These are phyloP conservation scores for Alcis repandata DNA, from an alignment of 2,888 invertebrate species.

Conservation along the genomic window DNA sequence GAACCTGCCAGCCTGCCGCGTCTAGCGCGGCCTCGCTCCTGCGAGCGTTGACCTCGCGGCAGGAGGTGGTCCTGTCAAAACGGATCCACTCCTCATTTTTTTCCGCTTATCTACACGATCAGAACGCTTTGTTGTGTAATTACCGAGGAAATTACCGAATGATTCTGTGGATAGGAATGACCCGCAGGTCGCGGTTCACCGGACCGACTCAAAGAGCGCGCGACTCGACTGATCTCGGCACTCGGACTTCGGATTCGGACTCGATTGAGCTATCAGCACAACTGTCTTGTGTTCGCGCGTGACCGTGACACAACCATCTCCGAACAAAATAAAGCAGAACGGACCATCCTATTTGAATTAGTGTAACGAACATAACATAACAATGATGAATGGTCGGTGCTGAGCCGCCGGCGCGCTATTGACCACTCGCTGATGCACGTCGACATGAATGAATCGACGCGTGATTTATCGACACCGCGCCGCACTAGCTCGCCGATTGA, in stretches of 20 bases:
- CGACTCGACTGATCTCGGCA: constrained; percentile 23
- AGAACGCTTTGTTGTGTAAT: constrained; percentile 66
- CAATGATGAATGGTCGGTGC: constrained; percentile 53
- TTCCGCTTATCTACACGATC: constrained; percentile 65
- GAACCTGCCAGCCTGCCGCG: constrained; percentile 38
- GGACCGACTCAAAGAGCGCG: constrained; percentile 53
- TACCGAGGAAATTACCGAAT: constrained; percentile 57
- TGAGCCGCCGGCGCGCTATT: constrained; percentile 44
- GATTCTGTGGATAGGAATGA: constrained; percentile 48
- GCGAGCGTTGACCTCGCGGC: constrained; percentile 57
- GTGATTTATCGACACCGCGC: constrained; percentile 53
- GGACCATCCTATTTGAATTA: constrained; percentile 39
- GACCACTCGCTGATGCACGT: constrained; percentile 45
- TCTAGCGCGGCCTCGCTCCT: constrained; percentile 47
- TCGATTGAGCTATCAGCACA: constrained; percentile 58
- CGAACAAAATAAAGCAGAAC: constrained; percentile 35
- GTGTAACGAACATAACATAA: constrained; percentile 46
- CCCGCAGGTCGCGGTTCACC: constrained; percentile 63
- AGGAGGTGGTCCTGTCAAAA: constrained; percentile 62
- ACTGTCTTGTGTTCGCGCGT: constrained; percentile 34
- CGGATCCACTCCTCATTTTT: constrained; percentile 59
- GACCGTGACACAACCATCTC: constrained; percentile 43
- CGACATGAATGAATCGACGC: constrained; percentile 59
- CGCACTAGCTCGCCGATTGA: constrained; percentile 55
- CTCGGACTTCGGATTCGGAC: constrained; percentile 37